phyloP scores from a whole-genome alignment of 2,888 invertebrate genomes.

The Chymomyza procnemis region DNA sequence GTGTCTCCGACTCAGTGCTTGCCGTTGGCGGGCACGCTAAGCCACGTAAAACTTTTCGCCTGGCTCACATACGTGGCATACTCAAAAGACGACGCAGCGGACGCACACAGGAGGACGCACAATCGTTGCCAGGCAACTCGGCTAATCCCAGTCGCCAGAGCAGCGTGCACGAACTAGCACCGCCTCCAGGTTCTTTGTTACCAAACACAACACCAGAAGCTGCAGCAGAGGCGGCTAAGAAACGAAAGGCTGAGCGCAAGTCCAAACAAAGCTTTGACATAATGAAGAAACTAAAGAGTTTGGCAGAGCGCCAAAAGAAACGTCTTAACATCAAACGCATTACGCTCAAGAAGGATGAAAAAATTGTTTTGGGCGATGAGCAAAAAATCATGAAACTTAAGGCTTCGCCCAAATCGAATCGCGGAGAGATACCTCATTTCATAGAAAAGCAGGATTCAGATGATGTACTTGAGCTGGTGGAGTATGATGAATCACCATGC shows the following conservation, averaged over 20 bases:
- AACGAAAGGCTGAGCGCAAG: slow-evolving; percentile 47
- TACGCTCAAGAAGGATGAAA: slow-evolving; percentile 78
- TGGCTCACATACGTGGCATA: slow-evolving; percentile 79
- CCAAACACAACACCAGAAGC: slow-evolving; percentile 25
- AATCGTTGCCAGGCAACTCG: slow-evolving; percentile 75
- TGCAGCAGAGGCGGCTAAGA: slow-evolving; percentile 30
- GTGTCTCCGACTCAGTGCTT: slow-evolving; percentile 76
- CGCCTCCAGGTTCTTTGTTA: slow-evolving; percentile 61
- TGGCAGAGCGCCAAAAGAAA: slow-evolving; percentile 82
- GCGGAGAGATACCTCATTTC: slow-evolving; percentile 79
- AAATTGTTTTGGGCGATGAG: slow-evolving; percentile 78
- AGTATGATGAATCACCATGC: slow-evolving; percentile 78
- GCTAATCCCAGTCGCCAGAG: slow-evolving; percentile 66
- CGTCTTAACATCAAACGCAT: slow-evolving; percentile 78
- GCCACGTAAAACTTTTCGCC: slow-evolving; percentile 68
- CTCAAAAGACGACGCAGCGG: slow-evolving; percentile 79
- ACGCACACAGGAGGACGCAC: slow-evolving; percentile 72
- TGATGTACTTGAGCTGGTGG: slow-evolving; percentile 77
- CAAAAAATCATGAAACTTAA: slow-evolving; percentile 82
- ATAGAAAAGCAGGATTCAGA: slow-evolving; percentile 79
- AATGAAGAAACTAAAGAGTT: slow-evolving; percentile 83
- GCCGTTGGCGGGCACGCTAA: slow-evolving; percentile 71
- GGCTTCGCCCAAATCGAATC: slow-evolving; percentile 82
- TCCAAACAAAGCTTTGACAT: slow-evolving; percentile 80
- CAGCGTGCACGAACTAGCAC: slow-evolving; percentile 67